Evolutionary conservation across 2,797 vertebrate genomes (phyloP).

Genomic region (Acridotheres tristis): DNA sequence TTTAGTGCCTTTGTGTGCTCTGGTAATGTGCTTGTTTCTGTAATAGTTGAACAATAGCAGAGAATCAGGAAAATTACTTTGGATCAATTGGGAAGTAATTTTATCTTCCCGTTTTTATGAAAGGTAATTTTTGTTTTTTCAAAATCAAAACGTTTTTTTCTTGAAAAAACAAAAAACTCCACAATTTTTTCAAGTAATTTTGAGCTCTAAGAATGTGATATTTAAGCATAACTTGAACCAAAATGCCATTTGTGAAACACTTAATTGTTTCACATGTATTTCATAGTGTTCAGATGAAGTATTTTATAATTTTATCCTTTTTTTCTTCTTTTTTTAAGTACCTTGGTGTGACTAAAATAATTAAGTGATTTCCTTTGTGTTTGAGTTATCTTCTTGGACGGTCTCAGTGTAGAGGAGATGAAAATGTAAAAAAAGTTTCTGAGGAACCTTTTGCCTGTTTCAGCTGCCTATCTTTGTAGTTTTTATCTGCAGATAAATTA

Average conservation of each 20-base stretch:
- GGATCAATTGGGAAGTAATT: neutral
- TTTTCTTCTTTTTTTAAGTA: neutral
- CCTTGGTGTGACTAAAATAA: neutral
- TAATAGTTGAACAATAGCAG: neutral
- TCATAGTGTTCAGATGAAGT: neutral
- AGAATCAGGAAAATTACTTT: neutral
- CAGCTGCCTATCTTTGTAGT: neutral
- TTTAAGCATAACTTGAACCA: neutral
- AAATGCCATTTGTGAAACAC: neutral
- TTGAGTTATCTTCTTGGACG: neutral
- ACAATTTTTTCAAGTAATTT: neutral
- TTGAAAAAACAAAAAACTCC: accelerated
- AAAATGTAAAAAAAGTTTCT: neutral
- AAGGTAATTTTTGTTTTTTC: neutral
- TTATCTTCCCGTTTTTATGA: neutral
- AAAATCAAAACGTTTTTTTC: neutral
- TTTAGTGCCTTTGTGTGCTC: neutral
- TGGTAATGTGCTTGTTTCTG: neutral
- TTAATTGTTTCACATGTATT: neutral
- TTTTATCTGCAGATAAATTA: neutral
- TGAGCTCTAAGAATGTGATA: neutral
- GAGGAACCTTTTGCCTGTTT: neutral
- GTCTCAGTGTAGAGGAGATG: no score
- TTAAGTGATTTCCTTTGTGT: neutral
- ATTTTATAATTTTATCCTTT: accelerated